These are phyloP conservation scores for Lucilia sericata DNA, from an alignment of 1,140 invertebrate genomes.

Conservation along the genomic window DNA sequence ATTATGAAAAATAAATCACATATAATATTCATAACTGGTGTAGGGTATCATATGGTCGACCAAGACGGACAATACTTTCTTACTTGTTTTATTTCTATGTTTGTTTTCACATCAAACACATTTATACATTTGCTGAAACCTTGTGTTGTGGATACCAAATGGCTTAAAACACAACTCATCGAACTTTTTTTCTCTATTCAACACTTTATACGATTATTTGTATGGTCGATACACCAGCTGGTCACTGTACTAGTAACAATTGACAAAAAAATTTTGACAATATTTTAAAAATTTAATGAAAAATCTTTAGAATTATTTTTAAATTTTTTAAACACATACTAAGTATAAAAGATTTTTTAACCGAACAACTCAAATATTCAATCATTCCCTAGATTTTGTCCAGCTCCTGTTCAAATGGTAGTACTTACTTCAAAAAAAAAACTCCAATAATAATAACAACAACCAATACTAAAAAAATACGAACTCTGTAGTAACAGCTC, in stretches of 20 bases:
- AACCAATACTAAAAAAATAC: neutral
- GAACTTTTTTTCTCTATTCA: neutral
- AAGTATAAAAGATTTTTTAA: neutral
- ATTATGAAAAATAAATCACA: too few species aligned
- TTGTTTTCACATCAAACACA: conserved; percentile 18
- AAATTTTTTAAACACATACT: too few species aligned
- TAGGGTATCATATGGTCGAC: too few species aligned
- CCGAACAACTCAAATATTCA: neutral
- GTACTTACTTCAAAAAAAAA: neutral
- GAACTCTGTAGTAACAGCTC: conserved; percentile 43
- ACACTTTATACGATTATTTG: conserved; percentile 1
- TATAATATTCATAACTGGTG: too few species aligned
- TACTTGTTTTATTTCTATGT: neutral
- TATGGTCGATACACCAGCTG: neutral
- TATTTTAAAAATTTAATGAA: too few species aligned
- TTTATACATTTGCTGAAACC: conserved; percentile 5
- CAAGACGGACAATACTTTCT: too few species aligned
- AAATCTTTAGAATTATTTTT: too few species aligned
- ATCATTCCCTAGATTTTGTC: too few species aligned
- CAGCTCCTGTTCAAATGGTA: neutral
- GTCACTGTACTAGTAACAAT: neutral
- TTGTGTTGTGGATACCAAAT: conserved; percentile 19
- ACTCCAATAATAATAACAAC: conserved; percentile 22
- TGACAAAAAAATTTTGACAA: too few species aligned
- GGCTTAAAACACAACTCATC: conserved; percentile 23